A percentile compares a stretch with the other conserved stretches of the same genome.
Conservation (phyloP, 2,113 vertebrate species). For the Muntiacus reevesi region DNA sequence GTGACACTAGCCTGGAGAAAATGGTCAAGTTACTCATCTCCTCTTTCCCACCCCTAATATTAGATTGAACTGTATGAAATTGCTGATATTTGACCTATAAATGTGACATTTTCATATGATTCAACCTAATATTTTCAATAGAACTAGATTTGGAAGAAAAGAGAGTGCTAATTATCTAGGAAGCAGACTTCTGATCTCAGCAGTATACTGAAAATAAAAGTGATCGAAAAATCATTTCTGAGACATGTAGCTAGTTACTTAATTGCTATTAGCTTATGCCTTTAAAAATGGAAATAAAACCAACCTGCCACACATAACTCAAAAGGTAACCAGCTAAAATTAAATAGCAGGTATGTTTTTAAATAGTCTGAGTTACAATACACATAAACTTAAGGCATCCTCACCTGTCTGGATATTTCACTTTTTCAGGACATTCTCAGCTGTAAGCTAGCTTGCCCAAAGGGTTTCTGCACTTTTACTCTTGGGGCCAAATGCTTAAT, state of each 20-base stretch:
- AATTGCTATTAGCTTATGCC: not conserved
- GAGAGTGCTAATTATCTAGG: constrained; percentile 5
- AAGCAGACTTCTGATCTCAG: not conserved
- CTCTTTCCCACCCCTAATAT: not conserved
- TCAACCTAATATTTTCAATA: constrained; percentile 19
- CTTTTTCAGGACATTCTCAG: not conserved
- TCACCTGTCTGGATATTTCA: not conserved
- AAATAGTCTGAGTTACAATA: not conserved
- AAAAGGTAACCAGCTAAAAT: not conserved
- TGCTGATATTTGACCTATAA: not conserved
- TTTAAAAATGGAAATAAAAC: not conserved
- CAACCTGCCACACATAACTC: not conserved
- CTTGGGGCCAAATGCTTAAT: not conserved
- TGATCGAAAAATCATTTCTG: constrained; percentile 20
- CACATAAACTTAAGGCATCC: not conserved
- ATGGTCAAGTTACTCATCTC: not conserved
- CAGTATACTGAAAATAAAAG: not conserved
- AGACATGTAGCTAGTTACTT: not conserved
- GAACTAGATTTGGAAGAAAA: constrained; percentile 14
- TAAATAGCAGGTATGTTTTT: not conserved
- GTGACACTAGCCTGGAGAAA: not conserved
- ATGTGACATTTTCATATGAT: not conserved
- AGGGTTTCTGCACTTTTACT: not conserved
- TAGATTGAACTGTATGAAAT: not conserved
- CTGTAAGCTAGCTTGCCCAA: not conserved